Evolutionary conservation across 2,113 vertebrate genomes (phyloP), one percentile per base, ranked within the genome.

Genomic region (Lophotis ruficrista): DNA sequence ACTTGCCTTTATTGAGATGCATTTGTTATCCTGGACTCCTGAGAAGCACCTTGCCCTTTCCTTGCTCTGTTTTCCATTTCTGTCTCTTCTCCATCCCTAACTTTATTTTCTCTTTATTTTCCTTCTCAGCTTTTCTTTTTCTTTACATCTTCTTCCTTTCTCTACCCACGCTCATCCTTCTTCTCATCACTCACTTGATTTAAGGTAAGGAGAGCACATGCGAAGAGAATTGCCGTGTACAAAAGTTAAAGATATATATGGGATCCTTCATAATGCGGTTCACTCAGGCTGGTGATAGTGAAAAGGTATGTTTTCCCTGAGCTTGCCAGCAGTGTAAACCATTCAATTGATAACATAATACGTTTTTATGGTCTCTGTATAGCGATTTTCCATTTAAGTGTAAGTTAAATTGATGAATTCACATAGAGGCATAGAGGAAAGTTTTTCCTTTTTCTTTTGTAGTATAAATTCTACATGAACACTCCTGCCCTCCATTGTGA

Each of bases 391-490:
- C 96, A 97, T 97, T 97, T 97, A 97, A 97, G 95, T 96, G 96
- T 97, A 97, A 96, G 95, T 97, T 97, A 97, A 97, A 97, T 97
- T 97, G 97, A 97, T 97, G 97, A 97, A 97, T 97, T 97, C 97
- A 97, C 96, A 95, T 92, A 93, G 96, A 97, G 58, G 93, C 83
- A 86, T 92, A 90, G 90, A 96, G 84, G 96, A 96, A 96, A 96
- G 95, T 94, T 96, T 96, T 95, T 93, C 85, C 84, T 95, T 94
- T 95, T 78, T 65, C 94, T 94, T 97, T 96, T 94, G 88, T 93
- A 97, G 93, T 96, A 97, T 97, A 97, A 97, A 97, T 97, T 97
- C 97, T 96, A 91, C 94, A 95, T 82, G 97, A 97, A 90, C 75
- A 37, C 89, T 95, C 86, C 83, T 97, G 93, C 89, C 87, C 93